Conservation (phyloP, 2,888 invertebrate genomes). For the Abscondita cerata region DNA sequence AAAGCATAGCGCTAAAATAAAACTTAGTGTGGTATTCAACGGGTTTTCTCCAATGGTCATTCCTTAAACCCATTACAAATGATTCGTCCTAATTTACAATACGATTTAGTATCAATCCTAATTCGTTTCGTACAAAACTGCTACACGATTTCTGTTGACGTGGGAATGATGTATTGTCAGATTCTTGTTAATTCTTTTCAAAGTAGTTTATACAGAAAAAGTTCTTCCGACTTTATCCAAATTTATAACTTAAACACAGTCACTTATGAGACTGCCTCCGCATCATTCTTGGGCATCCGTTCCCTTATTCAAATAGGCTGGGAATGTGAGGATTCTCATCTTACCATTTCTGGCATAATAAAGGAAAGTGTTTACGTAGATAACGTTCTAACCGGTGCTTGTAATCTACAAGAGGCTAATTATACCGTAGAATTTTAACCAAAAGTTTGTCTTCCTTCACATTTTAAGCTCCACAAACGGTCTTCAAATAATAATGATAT, state of each 20-base stretch:
- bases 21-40: background rate
- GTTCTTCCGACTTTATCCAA: background rate
- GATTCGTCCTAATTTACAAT: background rate
- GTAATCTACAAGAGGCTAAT: background rate
- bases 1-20: background rate
- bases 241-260: constrained; percentile 5
- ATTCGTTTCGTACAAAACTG: background rate
- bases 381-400: background rate
- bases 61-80: background rate
- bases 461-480: too few species aligned
- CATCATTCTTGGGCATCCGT: background rate
- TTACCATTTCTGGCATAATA: background rate
- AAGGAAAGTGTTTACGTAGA: constrained; percentile 3
- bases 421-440: too few species aligned
- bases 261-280: background rate
- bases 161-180: constrained; percentile 2
- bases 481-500: too few species aligned
- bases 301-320: background rate
- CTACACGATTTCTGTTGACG: background rate
- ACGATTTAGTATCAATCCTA: constrained; percentile 2
- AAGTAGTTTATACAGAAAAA: background rate
- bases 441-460: too few species aligned
- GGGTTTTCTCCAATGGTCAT: background rate
- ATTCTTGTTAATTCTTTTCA: background rate
- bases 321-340: background rate